These are phyloP conservation scores for Drosophila sechellia DNA, from an alignment of 1,140 invertebrate genomes.

Conservation along the genomic window DNA sequence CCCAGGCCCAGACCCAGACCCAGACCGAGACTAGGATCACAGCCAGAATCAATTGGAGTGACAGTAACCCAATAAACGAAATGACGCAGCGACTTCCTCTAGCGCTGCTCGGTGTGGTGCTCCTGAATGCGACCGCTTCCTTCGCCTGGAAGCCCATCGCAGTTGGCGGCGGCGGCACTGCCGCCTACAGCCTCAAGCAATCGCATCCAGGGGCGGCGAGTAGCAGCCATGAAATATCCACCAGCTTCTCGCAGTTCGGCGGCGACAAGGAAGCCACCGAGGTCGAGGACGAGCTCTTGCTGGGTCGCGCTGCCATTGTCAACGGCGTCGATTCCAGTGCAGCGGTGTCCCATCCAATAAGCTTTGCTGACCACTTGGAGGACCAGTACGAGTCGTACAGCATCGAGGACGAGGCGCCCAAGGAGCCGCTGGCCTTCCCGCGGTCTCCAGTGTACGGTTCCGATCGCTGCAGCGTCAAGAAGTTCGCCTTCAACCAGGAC, in stretches of 20 bases:
- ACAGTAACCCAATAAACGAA: background rate
- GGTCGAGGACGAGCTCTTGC: constrained; percentile 16
- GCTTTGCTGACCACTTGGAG: constrained; percentile 40
- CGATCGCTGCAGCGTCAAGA: constrained; percentile 78
- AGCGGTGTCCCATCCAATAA: constrained; percentile 27
- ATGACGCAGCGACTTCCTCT: background rate
- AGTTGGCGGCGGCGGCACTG: constrained; percentile 26
- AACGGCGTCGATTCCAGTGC: constrained; percentile 13
- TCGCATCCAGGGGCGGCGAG: constrained; percentile 76
- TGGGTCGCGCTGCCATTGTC: constrained; percentile 12
- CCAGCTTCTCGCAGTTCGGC: constrained; percentile 56
- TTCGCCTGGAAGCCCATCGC: constrained; percentile 77
- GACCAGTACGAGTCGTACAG: constrained; percentile 71
- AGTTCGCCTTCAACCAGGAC: constrained; percentile 83
- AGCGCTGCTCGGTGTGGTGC: constrained; percentile 10
- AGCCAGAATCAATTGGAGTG: background rate
- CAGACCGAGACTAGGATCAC: background rate
- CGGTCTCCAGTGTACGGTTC: constrained; percentile 45
- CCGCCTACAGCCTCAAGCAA: constrained; percentile 74
- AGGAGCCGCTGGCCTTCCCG: constrained; percentile 43
- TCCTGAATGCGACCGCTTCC: constrained; percentile 1
- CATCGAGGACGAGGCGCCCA: constrained; percentile 42
- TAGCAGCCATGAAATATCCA: constrained; percentile 64
- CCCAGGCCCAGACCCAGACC: background rate
- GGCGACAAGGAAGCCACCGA: constrained; percentile 15